Percentiles rank a stretch among this genome's conserved stretches.
Evolutionary conservation across 2,797 vertebrate species (phyloP).

Genomic region (Malacoctenus gilli): DNA sequence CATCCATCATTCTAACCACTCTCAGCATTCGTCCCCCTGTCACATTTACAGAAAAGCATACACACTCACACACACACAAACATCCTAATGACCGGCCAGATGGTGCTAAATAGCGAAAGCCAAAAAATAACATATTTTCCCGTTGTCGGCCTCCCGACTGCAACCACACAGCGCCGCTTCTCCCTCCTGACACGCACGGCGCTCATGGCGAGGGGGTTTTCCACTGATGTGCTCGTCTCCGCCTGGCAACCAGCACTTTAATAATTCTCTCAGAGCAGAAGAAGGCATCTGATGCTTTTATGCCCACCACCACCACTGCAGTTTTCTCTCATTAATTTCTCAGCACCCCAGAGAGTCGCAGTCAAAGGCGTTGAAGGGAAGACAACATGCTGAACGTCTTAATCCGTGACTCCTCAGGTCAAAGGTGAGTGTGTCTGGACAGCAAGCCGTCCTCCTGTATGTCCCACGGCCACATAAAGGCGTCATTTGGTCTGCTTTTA

Average conservation of each 20-base stretch:
- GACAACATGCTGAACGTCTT: constrained; percentile 34
- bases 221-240: constrained; percentile 60
- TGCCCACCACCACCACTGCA: constrained; percentile 55
- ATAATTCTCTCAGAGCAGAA: constrained; percentile 72
- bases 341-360: constrained; percentile 55
- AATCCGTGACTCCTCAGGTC: constrained; percentile 17
- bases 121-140: constrained; percentile 32
- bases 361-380: constrained; percentile 31
- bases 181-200: constrained; percentile 27
- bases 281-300: constrained; percentile 54
- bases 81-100: constrained; percentile 58
- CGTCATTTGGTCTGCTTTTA: not conserved
- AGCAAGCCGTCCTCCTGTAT: constrained; percentile 1
- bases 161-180: constrained; percentile 13
- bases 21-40: constrained; percentile 37
- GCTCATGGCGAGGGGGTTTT: constrained; percentile 31
- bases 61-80: constrained; percentile 13
- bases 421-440: constrained; percentile 22
- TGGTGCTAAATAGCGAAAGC: constrained; percentile 51
- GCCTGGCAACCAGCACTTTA: constrained; percentile 62
- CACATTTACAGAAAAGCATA: constrained; percentile 19
- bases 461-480: constrained; percentile 8
- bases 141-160: not conserved
- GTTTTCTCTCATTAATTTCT: constrained; percentile 73
- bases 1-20: constrained; percentile 56